Evolutionary conservation across 1,140 invertebrate species (phyloP).

Genomic region (Diorhabda carinulata): DNA sequence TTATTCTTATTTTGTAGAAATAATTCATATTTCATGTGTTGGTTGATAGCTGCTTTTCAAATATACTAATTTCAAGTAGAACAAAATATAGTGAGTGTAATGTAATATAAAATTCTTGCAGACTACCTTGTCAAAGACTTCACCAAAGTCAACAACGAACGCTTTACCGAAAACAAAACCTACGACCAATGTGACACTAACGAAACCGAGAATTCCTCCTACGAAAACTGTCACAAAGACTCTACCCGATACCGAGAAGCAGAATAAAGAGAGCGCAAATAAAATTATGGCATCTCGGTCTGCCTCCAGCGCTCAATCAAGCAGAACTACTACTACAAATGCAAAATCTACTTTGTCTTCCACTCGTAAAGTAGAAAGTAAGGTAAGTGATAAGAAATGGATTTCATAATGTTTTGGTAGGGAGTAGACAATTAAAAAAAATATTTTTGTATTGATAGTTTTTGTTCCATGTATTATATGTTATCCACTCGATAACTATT

Average conservation of each 20-base stretch:
- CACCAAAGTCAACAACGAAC: conserved; percentile 17
- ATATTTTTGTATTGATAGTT: too few species aligned
- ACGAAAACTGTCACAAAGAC: conserved; percentile 33
- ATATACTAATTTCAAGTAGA: not conserved
- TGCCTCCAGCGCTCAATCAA: conserved; percentile 39
- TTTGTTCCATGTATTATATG: too few species aligned
- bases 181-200: conserved; percentile 32
- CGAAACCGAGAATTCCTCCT: conserved; percentile 38
- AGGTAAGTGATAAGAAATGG: conserved; percentile 29
- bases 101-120: not conserved
- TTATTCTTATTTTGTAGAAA: too few species aligned
- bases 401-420: too few species aligned
- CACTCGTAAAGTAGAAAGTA: conserved; percentile 47
- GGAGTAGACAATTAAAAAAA: too few species aligned
- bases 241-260: conserved; percentile 52
- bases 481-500: too few species aligned
- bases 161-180: conserved; percentile 20
- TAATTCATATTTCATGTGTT: too few species aligned
- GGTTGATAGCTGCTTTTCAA: too few species aligned
- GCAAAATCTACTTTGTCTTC: conserved; percentile 47
- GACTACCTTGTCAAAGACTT: conserved; percentile 16
- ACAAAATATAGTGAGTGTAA: too few species aligned
- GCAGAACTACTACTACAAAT: conserved; percentile 39
- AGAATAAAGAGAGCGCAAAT: conserved; percentile 58
- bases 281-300: conserved; percentile 54